Conservation (phyloP, 2,888 invertebrate genomes). For the Strigamia maritima region DNA sequence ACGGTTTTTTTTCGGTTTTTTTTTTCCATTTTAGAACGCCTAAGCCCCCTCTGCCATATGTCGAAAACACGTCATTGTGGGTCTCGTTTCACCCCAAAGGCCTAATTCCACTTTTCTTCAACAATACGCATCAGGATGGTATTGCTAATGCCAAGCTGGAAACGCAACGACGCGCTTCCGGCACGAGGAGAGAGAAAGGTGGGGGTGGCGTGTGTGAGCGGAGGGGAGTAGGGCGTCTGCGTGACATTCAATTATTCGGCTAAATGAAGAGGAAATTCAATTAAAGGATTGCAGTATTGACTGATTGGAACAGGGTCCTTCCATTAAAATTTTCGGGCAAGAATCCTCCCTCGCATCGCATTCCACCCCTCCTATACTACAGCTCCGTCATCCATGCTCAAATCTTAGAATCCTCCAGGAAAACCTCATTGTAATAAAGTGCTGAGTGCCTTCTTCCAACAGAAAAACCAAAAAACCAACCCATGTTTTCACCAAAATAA, state of each 20-base stretch:
- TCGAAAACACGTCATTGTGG: neutral
- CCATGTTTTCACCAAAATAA: neutral
- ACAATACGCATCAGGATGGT: neutral
- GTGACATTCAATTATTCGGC: constrained; percentile 43
- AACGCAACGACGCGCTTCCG: constrained; percentile 30
- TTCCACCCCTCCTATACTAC: constrained; percentile 7
- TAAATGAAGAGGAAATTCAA: constrained; percentile 44
- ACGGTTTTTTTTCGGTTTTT: neutral
- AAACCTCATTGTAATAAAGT: constrained; percentile 27
- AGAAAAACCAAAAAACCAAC: neutral
- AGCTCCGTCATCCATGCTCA: constrained; percentile 20
- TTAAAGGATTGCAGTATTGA: constrained; percentile 43
- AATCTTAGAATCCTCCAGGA: constrained; percentile 18
- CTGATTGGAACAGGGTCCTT: constrained; percentile 42
- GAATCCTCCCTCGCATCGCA: constrained; percentile 31
- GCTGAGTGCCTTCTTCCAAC: constrained; percentile 26
- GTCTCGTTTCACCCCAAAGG: neutral
- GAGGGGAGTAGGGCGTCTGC: constrained; percentile 27
- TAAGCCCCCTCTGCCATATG: neutral
- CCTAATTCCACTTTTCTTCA: constrained; percentile 1
- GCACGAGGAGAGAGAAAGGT: constrained; percentile 3
- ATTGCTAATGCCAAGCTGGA: constrained; percentile 12
- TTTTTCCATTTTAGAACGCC: neutral
- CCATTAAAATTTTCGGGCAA: constrained; percentile 42
- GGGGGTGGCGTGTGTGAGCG: neutral